These are phyloP conservation scores for Heliothis subflexa DNA, from an alignment of 1,140 invertebrate species.

Conservation along the genomic window DNA sequence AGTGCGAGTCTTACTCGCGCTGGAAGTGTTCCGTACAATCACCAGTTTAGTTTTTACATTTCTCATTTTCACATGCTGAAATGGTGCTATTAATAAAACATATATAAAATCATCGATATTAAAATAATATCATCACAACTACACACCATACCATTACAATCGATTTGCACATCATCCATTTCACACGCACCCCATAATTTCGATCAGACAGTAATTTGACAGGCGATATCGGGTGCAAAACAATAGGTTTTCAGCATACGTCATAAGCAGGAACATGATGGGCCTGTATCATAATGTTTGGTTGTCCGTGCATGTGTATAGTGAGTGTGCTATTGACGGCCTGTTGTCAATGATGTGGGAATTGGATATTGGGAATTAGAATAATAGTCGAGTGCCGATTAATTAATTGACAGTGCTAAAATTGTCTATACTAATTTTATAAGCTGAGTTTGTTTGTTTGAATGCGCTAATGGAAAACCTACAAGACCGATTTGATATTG, in stretches of 20 bases:
- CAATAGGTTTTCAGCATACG: constrained; percentile 32
- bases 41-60: no score
- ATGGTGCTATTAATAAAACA: neutral
- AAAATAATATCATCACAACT: neutral
- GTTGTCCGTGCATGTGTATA: neutral
- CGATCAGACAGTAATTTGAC: constrained; percentile 29
- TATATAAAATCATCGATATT: no score
- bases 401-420: no score
- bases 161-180: neutral
- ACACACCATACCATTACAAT: neutral
- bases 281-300: constrained; percentile 34
- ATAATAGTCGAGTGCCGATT: neutral
- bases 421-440: no score
- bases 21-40: no score
- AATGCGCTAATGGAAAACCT: no score
- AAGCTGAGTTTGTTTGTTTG: no score
- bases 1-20: no score
- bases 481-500: no score
- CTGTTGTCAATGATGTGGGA: neutral
- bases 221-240: constrained; percentile 31
- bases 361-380: neutral
- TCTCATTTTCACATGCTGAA: neutral
- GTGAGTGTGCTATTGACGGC: neutral
- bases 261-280: constrained; percentile 18
- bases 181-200: constrained; percentile 26